These are phyloP conservation scores for Galeopterus variegatus DNA, from an alignment of 2,113 vertebrate species.

Conservation along the genomic window DNA sequence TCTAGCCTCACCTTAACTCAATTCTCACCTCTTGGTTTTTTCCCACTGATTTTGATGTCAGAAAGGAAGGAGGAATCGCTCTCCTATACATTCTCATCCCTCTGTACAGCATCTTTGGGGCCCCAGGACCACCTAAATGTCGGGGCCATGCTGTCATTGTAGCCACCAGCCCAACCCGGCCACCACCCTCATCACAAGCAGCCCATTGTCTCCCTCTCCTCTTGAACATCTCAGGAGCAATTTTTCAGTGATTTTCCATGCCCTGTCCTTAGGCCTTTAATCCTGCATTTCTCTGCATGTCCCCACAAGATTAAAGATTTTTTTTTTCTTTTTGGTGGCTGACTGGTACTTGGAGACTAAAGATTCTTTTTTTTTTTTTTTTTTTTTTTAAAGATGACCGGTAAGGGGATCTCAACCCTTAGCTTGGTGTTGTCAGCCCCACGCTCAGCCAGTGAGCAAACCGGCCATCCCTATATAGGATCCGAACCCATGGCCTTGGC, in stretches of 20 bases:
- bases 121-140: not conserved
- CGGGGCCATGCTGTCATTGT: not conserved
- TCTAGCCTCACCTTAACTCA: not conserved
- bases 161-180: not conserved
- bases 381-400: no score
- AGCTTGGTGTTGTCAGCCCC: no score
- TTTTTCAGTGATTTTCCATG: not conserved
- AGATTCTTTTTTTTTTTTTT: no score
- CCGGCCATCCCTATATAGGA: no score
- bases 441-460: no score
- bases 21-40: not conserved
- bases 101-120: not conserved
- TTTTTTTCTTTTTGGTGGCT: no score
- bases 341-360: no score
- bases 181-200: rapidly evolving
- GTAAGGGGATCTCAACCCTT: no score
- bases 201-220: not conserved
- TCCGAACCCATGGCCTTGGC: no score
- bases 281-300: not conserved
- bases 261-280: not conserved
- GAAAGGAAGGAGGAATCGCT: not conserved
- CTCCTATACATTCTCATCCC: no score
- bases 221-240: not conserved
- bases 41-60: not conserved
- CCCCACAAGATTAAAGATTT: not conserved